These are phyloP conservation scores for Spodoptera frugiperda DNA, from an alignment of 1,140 invertebrate species.

Conservation along the genomic window DNA sequence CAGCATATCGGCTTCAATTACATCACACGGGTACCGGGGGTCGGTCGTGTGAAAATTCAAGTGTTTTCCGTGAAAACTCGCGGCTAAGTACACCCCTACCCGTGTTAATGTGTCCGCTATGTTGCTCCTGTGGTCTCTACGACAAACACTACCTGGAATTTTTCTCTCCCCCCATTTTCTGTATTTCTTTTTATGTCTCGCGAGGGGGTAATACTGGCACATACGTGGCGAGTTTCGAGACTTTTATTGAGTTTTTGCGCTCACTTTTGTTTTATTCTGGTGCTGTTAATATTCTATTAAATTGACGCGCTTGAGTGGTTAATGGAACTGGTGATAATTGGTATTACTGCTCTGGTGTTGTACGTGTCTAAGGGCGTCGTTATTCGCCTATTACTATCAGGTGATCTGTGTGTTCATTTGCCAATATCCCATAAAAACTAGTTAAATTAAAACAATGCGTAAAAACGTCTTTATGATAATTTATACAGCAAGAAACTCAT, in stretches of 20 bases:
- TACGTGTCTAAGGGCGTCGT: no score
- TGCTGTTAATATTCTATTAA: not conserved
- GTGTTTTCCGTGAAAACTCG: slow-evolving; percentile 40
- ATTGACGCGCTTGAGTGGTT: not conserved
- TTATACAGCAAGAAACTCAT: no score
- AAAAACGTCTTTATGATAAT: no score
- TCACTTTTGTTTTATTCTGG: not conserved
- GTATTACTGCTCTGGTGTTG: not conserved
- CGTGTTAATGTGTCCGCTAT: slow-evolving; percentile 37
- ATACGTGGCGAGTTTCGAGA: not conserved
- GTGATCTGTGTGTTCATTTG: no score
- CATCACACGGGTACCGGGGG: slow-evolving; percentile 33
- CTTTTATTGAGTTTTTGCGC: not conserved
- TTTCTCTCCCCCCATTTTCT: not conserved
- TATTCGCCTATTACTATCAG: no score
- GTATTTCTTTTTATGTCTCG: slow-evolving; percentile 21
- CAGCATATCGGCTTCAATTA: slow-evolving; percentile 31
- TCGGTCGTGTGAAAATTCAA: slow-evolving; percentile 43
- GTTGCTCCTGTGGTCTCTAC: slow-evolving; percentile 26
- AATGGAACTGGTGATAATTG: not conserved
- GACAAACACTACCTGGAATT: slow-evolving; percentile 23
- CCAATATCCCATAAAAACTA: no score
- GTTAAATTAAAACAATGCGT: no score
- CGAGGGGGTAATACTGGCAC: not conserved
- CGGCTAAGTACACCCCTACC: slow-evolving; percentile 10